These are phyloP conservation scores for Scaptomyza tumidula DNA, from an alignment of 2,888 invertebrate species.

Conservation along the genomic window DNA sequence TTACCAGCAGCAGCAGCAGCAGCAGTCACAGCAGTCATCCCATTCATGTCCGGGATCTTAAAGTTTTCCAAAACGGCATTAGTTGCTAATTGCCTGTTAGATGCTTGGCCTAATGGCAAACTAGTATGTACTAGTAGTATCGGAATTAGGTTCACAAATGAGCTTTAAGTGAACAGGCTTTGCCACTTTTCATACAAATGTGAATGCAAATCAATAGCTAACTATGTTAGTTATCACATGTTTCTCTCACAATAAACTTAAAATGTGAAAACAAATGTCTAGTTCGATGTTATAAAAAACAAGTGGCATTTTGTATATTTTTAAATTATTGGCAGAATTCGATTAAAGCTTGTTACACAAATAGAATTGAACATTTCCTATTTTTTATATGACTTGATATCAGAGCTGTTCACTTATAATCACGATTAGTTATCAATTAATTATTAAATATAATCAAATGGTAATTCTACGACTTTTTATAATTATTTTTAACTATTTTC, in stretches of 20 bases:
- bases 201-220: conserved; percentile 41
- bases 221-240: conserved; percentile 10
- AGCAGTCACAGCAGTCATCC: background rate
- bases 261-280: background rate
- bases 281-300: background rate
- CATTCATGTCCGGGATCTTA: conserved; percentile 29
- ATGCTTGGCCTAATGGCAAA: conserved; percentile 47
- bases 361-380: too few relatives aligned
- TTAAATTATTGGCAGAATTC: background rate
- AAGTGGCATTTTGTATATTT: background rate
- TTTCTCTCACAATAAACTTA: background rate
- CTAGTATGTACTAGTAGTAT: conserved; percentile 9
- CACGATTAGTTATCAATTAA: too few relatives aligned
- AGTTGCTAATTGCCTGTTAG: conserved; percentile 67
- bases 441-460: too few relatives aligned
- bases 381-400: too few relatives aligned
- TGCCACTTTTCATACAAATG: conserved; percentile 22
- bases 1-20: background rate
- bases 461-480: too few relatives aligned
- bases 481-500: too few relatives aligned
- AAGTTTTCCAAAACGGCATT: conserved; percentile 50
- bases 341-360: background rate
- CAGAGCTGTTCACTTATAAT: too few relatives aligned
- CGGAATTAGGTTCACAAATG: conserved; percentile 37
- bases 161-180: conserved; percentile 29